These are phyloP conservation scores for Auanema sp. DNA, from an alignment of 2,888 invertebrate species.

Conservation along the genomic window DNA sequence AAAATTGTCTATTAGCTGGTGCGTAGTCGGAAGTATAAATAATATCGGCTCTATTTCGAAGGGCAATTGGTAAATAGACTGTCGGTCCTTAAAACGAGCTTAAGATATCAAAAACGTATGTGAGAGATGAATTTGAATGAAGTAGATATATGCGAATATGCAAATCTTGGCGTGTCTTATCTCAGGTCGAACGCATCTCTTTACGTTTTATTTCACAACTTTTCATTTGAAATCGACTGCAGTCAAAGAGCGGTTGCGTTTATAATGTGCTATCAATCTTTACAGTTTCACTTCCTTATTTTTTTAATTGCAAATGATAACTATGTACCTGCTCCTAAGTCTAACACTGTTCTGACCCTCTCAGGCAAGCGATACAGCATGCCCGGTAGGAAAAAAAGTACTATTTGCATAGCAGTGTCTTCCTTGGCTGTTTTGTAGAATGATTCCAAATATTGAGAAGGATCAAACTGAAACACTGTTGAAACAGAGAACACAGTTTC, in stretches of 20 bases:
- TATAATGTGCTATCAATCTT: background rate
- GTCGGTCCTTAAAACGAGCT: constrained; percentile 39
- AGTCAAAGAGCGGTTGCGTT: too few relatives aligned
- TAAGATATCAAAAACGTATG: background rate
- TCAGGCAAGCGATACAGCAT: constrained; percentile 61
- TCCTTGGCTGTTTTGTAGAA: constrained; percentile 60
- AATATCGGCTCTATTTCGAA: constrained; percentile 49
- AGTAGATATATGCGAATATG: background rate
- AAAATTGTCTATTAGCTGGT: constrained; percentile 49
- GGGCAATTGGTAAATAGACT: constrained; percentile 56
- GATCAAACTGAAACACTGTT: constrained; percentile 54
- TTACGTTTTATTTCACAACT: too few relatives aligned
- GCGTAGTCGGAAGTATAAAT: constrained; percentile 62
- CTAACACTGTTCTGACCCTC: constrained; percentile 51
- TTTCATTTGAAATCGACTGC: too few relatives aligned
- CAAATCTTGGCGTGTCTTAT: background rate
- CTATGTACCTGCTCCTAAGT: constrained; percentile 54
- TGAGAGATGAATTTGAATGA: background rate
- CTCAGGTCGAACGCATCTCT: too few relatives aligned
- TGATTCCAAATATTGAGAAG: constrained; percentile 52
- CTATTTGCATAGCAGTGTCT: constrained; percentile 61
- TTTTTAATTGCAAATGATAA: too few relatives aligned
- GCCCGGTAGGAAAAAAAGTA: constrained; percentile 63
- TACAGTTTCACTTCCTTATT: background rate
- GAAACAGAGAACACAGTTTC: background rate